Conservation (phyloP, 2,113 vertebrate species). For the Cyanoramphus novaezelandiae region DNA sequence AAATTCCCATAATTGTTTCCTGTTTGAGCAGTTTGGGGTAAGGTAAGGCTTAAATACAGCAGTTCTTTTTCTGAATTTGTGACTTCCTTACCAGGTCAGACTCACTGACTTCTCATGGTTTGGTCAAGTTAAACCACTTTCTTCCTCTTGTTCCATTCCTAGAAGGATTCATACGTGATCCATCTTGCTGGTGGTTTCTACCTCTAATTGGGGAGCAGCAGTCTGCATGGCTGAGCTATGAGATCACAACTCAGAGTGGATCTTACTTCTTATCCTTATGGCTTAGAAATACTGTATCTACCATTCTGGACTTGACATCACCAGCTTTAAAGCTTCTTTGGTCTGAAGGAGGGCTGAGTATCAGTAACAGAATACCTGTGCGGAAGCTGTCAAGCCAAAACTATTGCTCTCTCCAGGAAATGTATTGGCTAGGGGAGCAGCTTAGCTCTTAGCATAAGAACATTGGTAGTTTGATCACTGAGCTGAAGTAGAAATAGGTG, state of each 20-base stretch:
- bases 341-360: not conserved
- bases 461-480: not conserved
- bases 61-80: not conserved
- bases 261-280: not conserved
- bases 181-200: not conserved
- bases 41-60: not conserved
- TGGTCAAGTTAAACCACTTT: not conserved
- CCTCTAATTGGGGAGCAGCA: not conserved
- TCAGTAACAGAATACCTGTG: not conserved
- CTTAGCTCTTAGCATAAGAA: not conserved
- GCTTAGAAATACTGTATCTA: not conserved
- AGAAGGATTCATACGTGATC: not conserved
- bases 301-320: not conserved
- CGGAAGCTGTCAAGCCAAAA: not conserved
- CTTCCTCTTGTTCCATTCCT: not conserved
- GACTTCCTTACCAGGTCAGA: not conserved
- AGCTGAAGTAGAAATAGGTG: not conserved
- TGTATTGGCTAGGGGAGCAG: not conserved
- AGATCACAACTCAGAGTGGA: not conserved
- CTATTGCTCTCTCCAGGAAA: not conserved
- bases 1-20: not conserved
- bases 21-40: not conserved
- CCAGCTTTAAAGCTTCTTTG: not conserved
- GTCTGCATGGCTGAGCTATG: not conserved
- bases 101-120: not conserved